These are phyloP conservation scores for Eristalis tenax DNA, from an alignment of 2,888 invertebrate genomes.

Conservation along the genomic window DNA sequence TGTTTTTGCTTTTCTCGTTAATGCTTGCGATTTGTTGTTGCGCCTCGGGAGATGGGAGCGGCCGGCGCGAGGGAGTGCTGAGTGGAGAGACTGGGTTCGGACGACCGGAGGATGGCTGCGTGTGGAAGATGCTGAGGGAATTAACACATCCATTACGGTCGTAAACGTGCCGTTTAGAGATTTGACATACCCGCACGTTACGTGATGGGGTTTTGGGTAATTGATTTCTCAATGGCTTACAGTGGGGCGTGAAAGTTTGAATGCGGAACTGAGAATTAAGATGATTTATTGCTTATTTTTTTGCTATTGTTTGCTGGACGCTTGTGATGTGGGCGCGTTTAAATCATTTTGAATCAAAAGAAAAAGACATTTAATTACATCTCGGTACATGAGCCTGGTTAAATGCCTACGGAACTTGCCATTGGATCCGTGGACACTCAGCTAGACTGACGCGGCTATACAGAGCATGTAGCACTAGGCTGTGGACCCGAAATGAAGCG, in stretches of 20 bases:
- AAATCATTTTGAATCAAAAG: too few relatives aligned
- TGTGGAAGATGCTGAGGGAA: conserved; percentile 14
- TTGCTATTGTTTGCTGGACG: too few relatives aligned
- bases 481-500: too few relatives aligned
- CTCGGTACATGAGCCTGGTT: too few relatives aligned
- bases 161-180: conserved; percentile 34
- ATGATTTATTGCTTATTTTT: too few relatives aligned
- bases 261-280: background rate
- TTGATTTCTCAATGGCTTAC: conserved; percentile 12
- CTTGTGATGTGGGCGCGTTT: too few relatives aligned
- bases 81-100: conserved; percentile 1
- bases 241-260: background rate
- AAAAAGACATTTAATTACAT: too few relatives aligned
- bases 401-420: too few relatives aligned
- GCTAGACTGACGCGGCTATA: too few relatives aligned
- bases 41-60: background rate
- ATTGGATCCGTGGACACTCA: too few relatives aligned
- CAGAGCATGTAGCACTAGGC: too few relatives aligned
- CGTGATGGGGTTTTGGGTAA: conserved; percentile 24
- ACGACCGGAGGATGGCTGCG: conserved; percentile 1
- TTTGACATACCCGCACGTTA: conserved; percentile 17
- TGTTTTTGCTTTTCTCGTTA: background rate
- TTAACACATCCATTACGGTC: conserved; percentile 45
- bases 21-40: background rate
- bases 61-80: conserved; percentile 1